These are phyloP conservation scores for Perccottus glenii DNA, from an alignment of 2,113 vertebrate genomes.

Conservation along the genomic window DNA sequence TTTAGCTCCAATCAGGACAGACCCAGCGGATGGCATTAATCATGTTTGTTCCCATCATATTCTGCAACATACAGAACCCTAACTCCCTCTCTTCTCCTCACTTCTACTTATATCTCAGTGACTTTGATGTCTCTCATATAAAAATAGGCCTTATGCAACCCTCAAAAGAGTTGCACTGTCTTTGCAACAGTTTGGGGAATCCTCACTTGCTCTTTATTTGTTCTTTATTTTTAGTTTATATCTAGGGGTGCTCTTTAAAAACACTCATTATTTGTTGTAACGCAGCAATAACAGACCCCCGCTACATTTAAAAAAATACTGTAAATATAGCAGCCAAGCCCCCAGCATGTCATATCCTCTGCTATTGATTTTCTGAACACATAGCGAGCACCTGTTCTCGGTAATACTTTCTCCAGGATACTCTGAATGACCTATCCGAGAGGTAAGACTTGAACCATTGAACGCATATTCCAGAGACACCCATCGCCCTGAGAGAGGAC, in stretches of 20 bases:
- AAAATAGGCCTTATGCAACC: too few species aligned
- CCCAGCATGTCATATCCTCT: conserved; percentile 9
- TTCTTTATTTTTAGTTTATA: not conserved
- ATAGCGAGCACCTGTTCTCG: not conserved
- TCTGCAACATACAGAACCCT: conserved; percentile 21
- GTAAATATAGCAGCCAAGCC: too few species aligned
- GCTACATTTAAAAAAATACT: not conserved
- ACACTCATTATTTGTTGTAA: conserved; percentile 1
- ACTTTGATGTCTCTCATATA: not conserved
- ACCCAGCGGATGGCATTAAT: conserved; percentile 56
- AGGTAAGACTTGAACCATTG: too few species aligned
- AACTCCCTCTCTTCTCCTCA: conserved; percentile 26
- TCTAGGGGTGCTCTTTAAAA: not conserved
- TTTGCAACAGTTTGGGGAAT: not conserved
- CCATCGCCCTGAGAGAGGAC: too few species aligned
- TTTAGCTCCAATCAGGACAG: conserved; percentile 64
- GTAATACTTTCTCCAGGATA: too few species aligned
- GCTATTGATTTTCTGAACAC: conserved; percentile 32
- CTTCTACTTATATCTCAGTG: not conserved
- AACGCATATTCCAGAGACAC: too few species aligned
- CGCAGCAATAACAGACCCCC: not conserved
- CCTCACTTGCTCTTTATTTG: not conserved
- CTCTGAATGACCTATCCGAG: too few species aligned
- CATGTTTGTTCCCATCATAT: conserved; percentile 51
- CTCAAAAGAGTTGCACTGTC: too few species aligned